Evolutionary conservation across 2,888 invertebrate species (phyloP).

Genomic region (Xanthorhoe spadicearia): DNA sequence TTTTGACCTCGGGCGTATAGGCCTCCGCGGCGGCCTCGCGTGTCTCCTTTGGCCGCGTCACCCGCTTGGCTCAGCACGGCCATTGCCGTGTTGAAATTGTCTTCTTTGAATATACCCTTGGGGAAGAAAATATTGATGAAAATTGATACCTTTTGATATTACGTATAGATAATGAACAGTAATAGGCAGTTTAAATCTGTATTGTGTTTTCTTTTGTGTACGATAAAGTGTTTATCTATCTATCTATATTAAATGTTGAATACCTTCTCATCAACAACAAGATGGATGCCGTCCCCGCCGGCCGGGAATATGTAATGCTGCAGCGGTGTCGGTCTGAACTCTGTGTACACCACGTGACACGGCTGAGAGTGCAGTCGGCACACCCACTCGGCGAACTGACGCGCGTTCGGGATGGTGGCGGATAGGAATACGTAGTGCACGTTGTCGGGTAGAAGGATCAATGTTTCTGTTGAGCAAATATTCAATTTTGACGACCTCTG

Average conservation of each 20-base stretch:
- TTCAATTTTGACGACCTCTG: too few relatives aligned
- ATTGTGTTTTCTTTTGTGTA: too few relatives aligned
- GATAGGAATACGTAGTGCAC: slow-evolving; percentile 99
- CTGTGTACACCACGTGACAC: slow-evolving; percentile 99
- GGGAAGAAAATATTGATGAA: slow-evolving; percentile 9
- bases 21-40: slow-evolving; percentile 91
- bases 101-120: slow-evolving; percentile 96
- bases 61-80: slow-evolving; percentile 92
- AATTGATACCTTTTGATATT: too few relatives aligned
- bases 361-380: slow-evolving; percentile 97
- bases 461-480: slow-evolving; percentile 87
- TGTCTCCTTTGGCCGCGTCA: slow-evolving; percentile 93
- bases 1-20: slow-evolving; percentile 85
- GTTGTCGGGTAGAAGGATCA: slow-evolving; percentile 98
- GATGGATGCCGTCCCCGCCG: slow-evolving; percentile 97
- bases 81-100: slow-evolving; percentile 99
- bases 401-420: slow-evolving; percentile 99
- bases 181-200: too few relatives aligned
- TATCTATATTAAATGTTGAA: not conserved
- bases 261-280: slow-evolving; percentile 96
- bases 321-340: slow-evolving; percentile 97
- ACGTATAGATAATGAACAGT: too few relatives aligned
- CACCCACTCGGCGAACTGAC: slow-evolving; percentile 98
- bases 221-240: too few relatives aligned
- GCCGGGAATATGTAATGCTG: slow-evolving; percentile 99